A percentile compares a stretch with the other conserved stretches of the same genome.
Evolutionary conservation across 2,888 invertebrate species (phyloP).

Genomic region (Machimus rusticus): DNA sequence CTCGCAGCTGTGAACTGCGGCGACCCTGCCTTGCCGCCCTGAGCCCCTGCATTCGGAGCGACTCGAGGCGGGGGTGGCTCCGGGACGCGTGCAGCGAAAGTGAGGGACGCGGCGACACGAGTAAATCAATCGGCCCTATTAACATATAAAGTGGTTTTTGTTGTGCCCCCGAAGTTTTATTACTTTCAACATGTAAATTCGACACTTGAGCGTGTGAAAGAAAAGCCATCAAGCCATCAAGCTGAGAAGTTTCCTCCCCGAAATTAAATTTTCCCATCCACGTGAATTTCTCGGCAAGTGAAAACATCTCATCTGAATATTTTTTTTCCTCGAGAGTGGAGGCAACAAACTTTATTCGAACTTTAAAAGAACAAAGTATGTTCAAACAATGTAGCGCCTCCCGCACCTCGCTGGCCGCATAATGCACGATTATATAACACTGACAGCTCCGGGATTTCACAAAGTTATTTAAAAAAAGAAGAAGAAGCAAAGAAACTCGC

Average conservation of each 20-base stretch:
- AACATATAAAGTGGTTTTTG: constrained; percentile 49
- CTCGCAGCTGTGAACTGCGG: neutral
- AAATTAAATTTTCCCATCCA: constrained; percentile 18
- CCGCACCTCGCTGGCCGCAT: neutral
- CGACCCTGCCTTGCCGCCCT: no score
- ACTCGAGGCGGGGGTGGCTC: neutral
- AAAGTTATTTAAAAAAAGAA: constrained; percentile 4
- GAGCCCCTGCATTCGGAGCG: neutral
- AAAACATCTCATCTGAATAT: constrained; percentile 36
- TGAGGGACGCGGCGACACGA: neutral
- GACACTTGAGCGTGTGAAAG: constrained; percentile 41
- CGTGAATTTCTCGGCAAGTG: neutral
- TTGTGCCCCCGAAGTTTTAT: constrained; percentile 46
- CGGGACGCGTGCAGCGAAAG: neutral
- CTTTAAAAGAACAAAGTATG: constrained; percentile 26
- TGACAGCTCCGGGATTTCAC: constrained; percentile 8
- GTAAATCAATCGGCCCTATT: constrained; percentile 48
- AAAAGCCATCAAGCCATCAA: constrained; percentile 32
- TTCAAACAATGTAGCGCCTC: neutral
- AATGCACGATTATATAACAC: neutral
- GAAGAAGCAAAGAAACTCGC: neutral
- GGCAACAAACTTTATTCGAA: constrained; percentile 5
- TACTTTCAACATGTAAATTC: constrained; percentile 48
- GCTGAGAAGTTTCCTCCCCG: neutral
- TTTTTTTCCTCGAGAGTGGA: neutral